Base-by-base conservation (phyloP, 92 coral and sea anemone species). In the Siderastrea siderea region DNA sequence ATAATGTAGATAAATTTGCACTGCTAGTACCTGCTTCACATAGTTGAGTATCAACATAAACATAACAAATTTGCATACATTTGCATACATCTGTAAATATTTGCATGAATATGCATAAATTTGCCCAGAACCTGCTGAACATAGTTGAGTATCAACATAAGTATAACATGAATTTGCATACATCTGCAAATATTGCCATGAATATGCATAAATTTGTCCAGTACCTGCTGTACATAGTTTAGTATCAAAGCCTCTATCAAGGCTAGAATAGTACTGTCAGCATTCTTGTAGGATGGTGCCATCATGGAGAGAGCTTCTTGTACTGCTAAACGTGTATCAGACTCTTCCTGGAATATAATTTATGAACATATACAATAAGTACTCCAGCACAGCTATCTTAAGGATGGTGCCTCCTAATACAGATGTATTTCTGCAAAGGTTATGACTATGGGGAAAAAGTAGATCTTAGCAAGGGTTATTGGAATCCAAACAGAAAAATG, bases 221-320 rank as follows among this genome's bases (percentile, higher is more conserved):
- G 26, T 71, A 91, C 96, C 93, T 93, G 95, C 51, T 91, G 95
- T 5, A 94, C 96, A 77, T 98, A 96, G 75, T 86, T 92, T 57
- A 98, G 91, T 62, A 98, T 93, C 77, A 98, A 89, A 1, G 98
- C 95, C 85, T 98, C 99, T 9, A 98, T 92, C 81, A 98, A 72
- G 16, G 94, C 86, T 67, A 94, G 74, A 13, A 93, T 96, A 52
- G 98, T 58, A 16, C 78, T 86, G 46, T 96, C 84, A 1, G 98
- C 92, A 44, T 91, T 89, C 80, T 84, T 94, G 77, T 85, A 98
- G 6, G 99, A 95, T 11, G 94, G 94, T 0, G 99, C 98, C 95
- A 98, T 93, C 98, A 98, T 98, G 63, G 98, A 94, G 1, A 98
- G 86, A 3, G 99, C 97, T 80, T 98, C 98, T 85, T 96, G 95